Evolutionary conservation across 1,140 invertebrate species (phyloP).

Genomic region (Bombus breviceps): DNA sequence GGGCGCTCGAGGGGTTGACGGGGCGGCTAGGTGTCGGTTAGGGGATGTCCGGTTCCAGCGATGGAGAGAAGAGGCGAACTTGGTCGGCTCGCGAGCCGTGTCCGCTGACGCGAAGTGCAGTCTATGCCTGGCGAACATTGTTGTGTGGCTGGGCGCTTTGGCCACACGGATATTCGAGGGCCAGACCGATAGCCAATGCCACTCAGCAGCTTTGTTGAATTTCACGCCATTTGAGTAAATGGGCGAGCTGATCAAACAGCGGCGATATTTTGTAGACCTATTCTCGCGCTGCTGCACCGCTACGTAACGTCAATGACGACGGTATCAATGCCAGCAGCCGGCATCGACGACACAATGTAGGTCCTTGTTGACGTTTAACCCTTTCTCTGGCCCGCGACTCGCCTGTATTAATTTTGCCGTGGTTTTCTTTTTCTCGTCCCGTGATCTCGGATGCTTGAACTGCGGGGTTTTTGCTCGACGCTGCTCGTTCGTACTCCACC

Average conservation of each 20-base stretch:
- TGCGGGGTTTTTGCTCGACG: not conserved
- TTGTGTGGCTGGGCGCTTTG: constrained; percentile 48
- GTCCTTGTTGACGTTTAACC: constrained; percentile 35
- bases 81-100: constrained; percentile 13
- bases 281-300: constrained; percentile 43
- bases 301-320: constrained; percentile 37
- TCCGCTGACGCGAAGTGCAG: not conserved
- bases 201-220: constrained; percentile 79
- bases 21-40: not conserved
- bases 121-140: constrained; percentile 49
- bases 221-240: constrained; percentile 80
- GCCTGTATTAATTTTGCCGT: constrained; percentile 42
- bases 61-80: constrained; percentile 5
- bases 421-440: constrained; percentile 38
- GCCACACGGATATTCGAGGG: constrained; percentile 64
- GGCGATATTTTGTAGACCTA: constrained; percentile 73
- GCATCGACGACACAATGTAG: constrained; percentile 33
- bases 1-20: constrained; percentile 35
- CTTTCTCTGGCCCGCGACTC: constrained; percentile 2
- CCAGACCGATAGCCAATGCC: constrained; percentile 58
- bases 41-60: not conserved
- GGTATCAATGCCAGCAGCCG: constrained; percentile 32
- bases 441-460: not conserved
- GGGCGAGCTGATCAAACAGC: constrained; percentile 77
- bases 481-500: constrained; percentile 21